Evolutionary conservation across 1,140 invertebrate genomes (phyloP), one percentile per base, ranked within the genome.

Genomic region (Aricia agestis): DNA sequence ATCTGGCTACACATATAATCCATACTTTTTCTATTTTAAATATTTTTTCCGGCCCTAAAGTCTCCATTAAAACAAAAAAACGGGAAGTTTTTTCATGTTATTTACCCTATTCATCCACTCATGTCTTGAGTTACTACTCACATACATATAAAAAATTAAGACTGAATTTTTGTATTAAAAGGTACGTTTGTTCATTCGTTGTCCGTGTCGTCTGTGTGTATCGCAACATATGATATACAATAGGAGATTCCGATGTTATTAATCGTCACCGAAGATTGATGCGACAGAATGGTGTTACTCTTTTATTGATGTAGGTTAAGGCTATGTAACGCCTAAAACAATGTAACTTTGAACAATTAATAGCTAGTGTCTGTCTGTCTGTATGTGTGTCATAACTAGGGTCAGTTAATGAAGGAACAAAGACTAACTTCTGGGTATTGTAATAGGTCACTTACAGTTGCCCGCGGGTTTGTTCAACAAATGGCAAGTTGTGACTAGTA

Each of bases 201-300:
- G 41, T 68, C 58, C 52, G 71, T n/a, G 10, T 31, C 5, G 25
- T n/a, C 78, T 5, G 82, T 87, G 70, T 86, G 80, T 86, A 74
- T 74, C 76, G 68, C 42, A 77, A 81, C 77, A 84, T 76, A 81
- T 79, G 74, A 70, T 71, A 76, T 74, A 90, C 87, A 90, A 90
- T 87, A 82, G 86, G 57, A 76, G 79, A 86, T 87, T 85, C 82
- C 71, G 75, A 83, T 84, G 78, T 85, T 85, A 85, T 87, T 86
- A 87, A 84, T 87, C 78, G 84, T 79, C 82, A 75, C 69, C 72
- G 74, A 82, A 89, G 85, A 89, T 88, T 89, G 81, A 89, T 87
- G 78, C 78, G 85, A 86, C 86, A 84, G 67, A 74, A 70, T 75
- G 72, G 76, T 78, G 78, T 78, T 79, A 84, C 76, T 74, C 72